Evolutionary conservation across 2,797 vertebrate genomes (phyloP).

Genomic region (Zalophus californianus): DNA sequence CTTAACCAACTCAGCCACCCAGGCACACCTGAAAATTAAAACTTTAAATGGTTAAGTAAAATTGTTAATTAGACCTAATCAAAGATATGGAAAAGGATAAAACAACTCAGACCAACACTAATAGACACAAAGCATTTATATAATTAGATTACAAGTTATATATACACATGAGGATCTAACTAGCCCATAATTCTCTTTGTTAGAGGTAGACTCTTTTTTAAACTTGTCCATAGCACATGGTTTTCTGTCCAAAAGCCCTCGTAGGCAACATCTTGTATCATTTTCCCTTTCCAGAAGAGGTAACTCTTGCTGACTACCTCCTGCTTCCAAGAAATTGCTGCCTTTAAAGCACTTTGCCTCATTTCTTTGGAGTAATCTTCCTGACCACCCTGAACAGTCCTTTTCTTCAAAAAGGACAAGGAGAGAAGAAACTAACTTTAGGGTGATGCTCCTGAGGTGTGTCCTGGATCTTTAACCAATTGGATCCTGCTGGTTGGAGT

Average conservation of each 20-base stretch:
- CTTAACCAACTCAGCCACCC: not conserved
- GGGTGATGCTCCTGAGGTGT: not conserved
- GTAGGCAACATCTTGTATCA: not conserved
- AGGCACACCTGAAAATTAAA: not conserved
- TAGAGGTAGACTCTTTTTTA: not conserved
- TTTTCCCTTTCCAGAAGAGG: not conserved
- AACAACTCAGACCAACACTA: not conserved
- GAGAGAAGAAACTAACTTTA: not conserved
- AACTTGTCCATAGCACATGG: not conserved
- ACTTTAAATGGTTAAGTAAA: not conserved
- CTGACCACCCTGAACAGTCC: too few species aligned
- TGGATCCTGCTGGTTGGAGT: not conserved
- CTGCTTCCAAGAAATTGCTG: slow-evolving; percentile 6
- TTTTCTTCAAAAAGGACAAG: not conserved
- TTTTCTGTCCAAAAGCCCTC: slow-evolving; percentile 22
- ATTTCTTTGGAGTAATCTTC: not conserved
- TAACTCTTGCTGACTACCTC: not conserved
- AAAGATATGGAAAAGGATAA: slow-evolving; percentile 5
- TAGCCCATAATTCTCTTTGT: not conserved
- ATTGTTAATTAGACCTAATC: not conserved
- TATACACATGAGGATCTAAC: not conserved
- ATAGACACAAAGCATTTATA: not conserved
- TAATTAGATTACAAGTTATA: not conserved
- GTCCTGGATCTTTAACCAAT: not conserved
- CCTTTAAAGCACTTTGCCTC: not conserved